These are phyloP conservation scores for Nemurella pictetii DNA, from an alignment of 2,888 invertebrate genomes.

Conservation along the genomic window DNA sequence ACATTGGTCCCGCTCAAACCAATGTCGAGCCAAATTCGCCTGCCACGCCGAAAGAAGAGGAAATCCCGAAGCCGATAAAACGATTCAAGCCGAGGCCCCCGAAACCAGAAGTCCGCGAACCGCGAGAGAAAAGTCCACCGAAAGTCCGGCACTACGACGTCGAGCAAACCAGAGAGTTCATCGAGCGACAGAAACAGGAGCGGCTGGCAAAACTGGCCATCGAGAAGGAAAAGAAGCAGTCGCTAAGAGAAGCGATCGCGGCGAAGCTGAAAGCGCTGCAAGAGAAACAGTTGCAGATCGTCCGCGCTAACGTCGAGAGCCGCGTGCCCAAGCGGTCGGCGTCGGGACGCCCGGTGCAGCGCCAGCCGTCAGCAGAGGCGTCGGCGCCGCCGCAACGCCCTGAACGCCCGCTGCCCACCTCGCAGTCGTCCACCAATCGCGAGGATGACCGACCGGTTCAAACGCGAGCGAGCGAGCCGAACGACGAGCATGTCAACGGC, in stretches of 20 bases:
- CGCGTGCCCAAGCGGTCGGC: constrained; percentile 43
- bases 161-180: constrained; percentile 58
- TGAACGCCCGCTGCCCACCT: constrained; percentile 12
- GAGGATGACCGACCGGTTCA: background rate
- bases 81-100: background rate
- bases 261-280: constrained; percentile 55
- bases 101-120: background rate
- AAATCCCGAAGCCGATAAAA: background rate
- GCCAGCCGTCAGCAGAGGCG: background rate
- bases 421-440: background rate
- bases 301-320: constrained; percentile 52
- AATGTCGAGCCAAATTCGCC: background rate
- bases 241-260: constrained; percentile 52
- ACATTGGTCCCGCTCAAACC: background rate
- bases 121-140: constrained; percentile 7
- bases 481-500: background rate
- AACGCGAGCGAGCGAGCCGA: background rate
- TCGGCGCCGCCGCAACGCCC: background rate
- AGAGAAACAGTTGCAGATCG: constrained; percentile 53
- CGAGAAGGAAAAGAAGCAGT: constrained; percentile 46
- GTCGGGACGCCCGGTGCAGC: background rate
- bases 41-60: background rate
- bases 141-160: constrained; percentile 54
- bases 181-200: constrained; percentile 59
- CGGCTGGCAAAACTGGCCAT: constrained; percentile 51